These are phyloP conservation scores for Cenopis cana DNA, from an alignment of 2,888 invertebrate genomes.

Conservation along the genomic window DNA sequence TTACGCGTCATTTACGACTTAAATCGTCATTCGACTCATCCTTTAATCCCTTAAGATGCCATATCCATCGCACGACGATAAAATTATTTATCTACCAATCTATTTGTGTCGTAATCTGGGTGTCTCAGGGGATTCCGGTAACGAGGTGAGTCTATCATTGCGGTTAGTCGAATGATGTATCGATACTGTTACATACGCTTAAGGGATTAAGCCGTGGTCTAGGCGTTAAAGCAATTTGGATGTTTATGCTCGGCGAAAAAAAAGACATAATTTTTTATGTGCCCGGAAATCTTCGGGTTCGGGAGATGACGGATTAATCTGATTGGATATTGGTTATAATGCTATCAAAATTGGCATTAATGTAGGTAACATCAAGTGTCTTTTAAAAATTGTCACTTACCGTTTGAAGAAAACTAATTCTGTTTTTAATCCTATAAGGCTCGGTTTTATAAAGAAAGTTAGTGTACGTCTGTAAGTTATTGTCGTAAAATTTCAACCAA, in stretches of 20 bases:
- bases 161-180: conserved; percentile 26
- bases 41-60: conserved; percentile 51
- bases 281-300: too few species aligned
- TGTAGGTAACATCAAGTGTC: too few species aligned
- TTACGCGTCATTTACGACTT: conserved; percentile 55
- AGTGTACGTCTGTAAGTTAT: too few species aligned
- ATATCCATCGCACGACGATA: conserved; percentile 56
- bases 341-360: too few species aligned
- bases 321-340: background rate
- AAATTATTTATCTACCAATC: conserved; percentile 54
- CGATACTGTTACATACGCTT: conserved; percentile 22
- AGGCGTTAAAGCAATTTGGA: background rate
- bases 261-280: too few species aligned
- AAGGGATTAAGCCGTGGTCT: conserved; percentile 25
- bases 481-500: too few species aligned
- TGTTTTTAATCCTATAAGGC: too few species aligned
- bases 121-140: conserved; percentile 22
- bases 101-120: conserved; percentile 36
- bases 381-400: too few species aligned
- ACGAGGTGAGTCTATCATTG: conserved; percentile 40
- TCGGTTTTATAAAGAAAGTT: too few species aligned
- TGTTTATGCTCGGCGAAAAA: too few species aligned
- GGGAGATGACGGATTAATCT: background rate
- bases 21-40: conserved; percentile 13
- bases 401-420: too few species aligned